These are phyloP conservation scores for Entelurus aequoreus DNA, from an alignment of 2,113 vertebrate species.

Conservation along the genomic window DNA sequence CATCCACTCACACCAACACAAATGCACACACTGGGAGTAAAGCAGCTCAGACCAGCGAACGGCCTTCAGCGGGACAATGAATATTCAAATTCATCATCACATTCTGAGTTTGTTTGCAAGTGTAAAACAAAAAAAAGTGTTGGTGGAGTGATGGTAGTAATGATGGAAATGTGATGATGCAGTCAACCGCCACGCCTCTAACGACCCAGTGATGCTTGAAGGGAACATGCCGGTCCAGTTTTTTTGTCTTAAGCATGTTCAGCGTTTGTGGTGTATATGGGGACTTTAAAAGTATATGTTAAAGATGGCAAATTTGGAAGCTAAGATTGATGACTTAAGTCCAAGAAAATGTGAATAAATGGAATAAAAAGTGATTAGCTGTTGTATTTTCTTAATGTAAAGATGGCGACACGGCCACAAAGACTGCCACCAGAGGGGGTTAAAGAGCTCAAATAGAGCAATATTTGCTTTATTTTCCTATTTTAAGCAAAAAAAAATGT, in stretches of 20 bases:
- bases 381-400: constrained; percentile 39
- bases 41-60: constrained; percentile 62
- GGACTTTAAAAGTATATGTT: background rate
- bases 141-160: constrained; percentile 8
- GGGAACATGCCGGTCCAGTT: constrained; percentile 11
- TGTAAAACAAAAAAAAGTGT: constrained; percentile 19
- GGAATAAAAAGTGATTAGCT: constrained; percentile 22
- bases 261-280: constrained; percentile 5
- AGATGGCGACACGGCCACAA: constrained; percentile 54
- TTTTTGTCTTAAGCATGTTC: constrained; percentile 7
- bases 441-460: constrained; percentile 49
- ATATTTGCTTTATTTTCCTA: constrained; percentile 67
- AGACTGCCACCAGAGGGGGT: constrained; percentile 62
- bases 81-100: constrained; percentile 21
- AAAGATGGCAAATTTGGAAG: background rate
- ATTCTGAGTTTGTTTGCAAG: constrained; percentile 19
- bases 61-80: constrained; percentile 54
- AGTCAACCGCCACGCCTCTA: constrained; percentile 4
- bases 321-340: constrained; percentile 3
- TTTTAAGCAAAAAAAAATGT: constrained; percentile 41
- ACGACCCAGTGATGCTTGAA: constrained; percentile 12
- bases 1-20: constrained; percentile 45
- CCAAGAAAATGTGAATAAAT: constrained; percentile 10
- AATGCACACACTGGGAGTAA: constrained; percentile 18
- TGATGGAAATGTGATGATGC: background rate